Conservation (phyloP, 92 coral and sea anemone genomes). For the Actinostola sp. region DNA sequence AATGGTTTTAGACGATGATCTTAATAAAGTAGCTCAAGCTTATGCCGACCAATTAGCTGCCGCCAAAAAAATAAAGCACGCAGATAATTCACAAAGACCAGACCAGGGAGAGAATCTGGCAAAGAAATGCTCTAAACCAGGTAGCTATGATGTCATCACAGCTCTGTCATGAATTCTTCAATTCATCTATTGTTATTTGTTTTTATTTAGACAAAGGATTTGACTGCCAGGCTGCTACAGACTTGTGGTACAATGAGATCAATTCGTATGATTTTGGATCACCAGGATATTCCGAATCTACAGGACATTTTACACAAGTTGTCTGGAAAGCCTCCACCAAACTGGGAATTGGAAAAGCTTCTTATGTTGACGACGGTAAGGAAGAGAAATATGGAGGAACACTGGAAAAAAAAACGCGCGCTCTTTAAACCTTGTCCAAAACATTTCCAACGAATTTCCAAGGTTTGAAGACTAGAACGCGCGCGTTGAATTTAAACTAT, state of each 20-base stretch:
- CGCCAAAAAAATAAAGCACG: slow-evolving; percentile 13
- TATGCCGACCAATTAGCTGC: slow-evolving; percentile 46
- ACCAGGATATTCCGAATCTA: slow-evolving; percentile 24
- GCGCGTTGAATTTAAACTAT: too few species aligned
- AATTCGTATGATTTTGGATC: slow-evolving; percentile 20
- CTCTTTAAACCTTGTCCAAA: too few species aligned
- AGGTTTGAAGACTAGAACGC: too few species aligned
- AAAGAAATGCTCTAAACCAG: slow-evolving; percentile 26
- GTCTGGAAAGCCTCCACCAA: slow-evolving; percentile 51
- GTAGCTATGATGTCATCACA: neutral
- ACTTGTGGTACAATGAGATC: slow-evolving; percentile 48
- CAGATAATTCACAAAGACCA: slow-evolving; percentile 14
- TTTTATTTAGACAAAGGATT: neutral
- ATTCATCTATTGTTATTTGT: too few species aligned
- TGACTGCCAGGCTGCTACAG: slow-evolving; percentile 9
- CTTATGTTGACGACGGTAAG: neutral
- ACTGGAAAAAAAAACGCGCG: too few species aligned
- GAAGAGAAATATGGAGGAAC: too few species aligned
- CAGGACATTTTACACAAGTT: slow-evolving; percentile 57
- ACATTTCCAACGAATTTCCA: too few species aligned
- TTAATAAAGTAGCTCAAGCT: slow-evolving; percentile 45
- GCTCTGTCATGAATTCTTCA: neutral
- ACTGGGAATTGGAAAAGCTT: slow-evolving; percentile 44
- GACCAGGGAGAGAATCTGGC: slow-evolving; percentile 67
- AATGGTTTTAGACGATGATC: slow-evolving; percentile 29